phyloP scores from a whole-genome alignment of 2,113 vertebrate genomes.

The Pimephales promelas region DNA sequence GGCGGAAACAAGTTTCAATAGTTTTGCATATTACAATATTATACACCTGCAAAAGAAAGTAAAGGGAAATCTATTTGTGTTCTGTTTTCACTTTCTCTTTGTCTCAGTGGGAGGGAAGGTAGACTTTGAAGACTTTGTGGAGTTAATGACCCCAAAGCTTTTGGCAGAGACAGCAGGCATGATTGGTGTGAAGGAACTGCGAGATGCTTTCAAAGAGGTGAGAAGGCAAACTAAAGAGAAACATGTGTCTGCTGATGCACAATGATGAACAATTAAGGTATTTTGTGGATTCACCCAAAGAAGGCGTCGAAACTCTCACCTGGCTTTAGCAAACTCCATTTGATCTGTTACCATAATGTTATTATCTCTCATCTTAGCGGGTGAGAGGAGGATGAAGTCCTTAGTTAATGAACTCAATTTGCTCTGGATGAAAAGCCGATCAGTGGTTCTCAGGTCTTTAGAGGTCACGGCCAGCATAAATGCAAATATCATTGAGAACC shows the following conservation, averaged over 20 bases:
- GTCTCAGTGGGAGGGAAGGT: constrained; percentile 82
- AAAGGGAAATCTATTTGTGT: not conserved
- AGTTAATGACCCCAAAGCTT: constrained; percentile 86
- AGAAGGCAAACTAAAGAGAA: constrained; percentile 47
- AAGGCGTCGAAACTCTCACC: not conserved
- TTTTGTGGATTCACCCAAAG: not conserved
- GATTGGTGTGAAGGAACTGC: constrained; percentile 87
- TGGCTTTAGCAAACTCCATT: not conserved
- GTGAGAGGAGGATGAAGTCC: too few relatives aligned
- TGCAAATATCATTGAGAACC: not conserved
- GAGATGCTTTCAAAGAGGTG: constrained; percentile 87
- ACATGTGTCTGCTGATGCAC: not conserved
- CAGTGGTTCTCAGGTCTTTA: not conserved
- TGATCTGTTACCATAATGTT: not conserved
- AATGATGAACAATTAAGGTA: not conserved
- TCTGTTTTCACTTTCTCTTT: not conserved
- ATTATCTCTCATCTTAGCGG: not conserved
- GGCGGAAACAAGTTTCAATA: too few relatives aligned
- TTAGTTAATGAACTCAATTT: not conserved
- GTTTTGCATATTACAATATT: too few relatives aligned
- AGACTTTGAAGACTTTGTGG: constrained; percentile 88
- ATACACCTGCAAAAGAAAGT: not conserved
- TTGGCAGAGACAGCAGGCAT: constrained; percentile 86
- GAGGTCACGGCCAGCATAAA: not conserved
- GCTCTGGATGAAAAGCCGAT: not conserved